Percentiles rank a stretch among this genome's conserved stretches.
These are phyloP conservation scores for Apis florea DNA, from an alignment of 1,140 invertebrate genomes.

Conservation along the genomic window DNA sequence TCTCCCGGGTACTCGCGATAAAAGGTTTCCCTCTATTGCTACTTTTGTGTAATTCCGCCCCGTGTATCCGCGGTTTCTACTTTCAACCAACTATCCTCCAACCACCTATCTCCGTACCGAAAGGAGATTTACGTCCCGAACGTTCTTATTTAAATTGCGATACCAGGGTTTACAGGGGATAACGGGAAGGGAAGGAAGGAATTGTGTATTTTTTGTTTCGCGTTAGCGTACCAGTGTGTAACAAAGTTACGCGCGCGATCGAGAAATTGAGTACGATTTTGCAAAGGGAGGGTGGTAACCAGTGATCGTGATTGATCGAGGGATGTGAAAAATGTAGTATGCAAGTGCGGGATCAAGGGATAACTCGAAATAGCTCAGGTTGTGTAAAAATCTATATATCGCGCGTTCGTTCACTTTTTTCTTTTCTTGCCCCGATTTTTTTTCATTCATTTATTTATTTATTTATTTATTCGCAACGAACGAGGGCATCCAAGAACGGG, in stretches of 20 bases:
- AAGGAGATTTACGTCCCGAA: conserved; percentile 48
- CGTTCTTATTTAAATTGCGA: conserved; percentile 49
- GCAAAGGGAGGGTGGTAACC: too few relatives aligned
- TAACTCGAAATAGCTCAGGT: too few relatives aligned
- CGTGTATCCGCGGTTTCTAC: conserved; percentile 47
- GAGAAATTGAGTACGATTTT: too few relatives aligned
- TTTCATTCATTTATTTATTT: too few relatives aligned
- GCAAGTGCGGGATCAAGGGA: too few relatives aligned
- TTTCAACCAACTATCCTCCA: conserved; percentile 20
- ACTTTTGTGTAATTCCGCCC: conserved; percentile 48
- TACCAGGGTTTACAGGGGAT: not conserved
- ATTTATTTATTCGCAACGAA: too few relatives aligned
- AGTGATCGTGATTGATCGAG: too few relatives aligned
- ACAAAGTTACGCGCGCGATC: not conserved
- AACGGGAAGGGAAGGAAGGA: not conserved
- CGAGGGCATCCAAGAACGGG: too few relatives aligned
- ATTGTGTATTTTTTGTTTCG: not conserved
- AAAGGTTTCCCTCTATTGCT: conserved; percentile 46
- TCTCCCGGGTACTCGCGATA: conserved; percentile 44
- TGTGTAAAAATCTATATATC: too few relatives aligned
- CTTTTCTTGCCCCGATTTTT: too few relatives aligned
- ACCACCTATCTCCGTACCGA: conserved; percentile 39
- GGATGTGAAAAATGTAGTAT: too few relatives aligned
- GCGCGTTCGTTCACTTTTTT: too few relatives aligned
- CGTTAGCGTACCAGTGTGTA: not conserved